phyloP scores from a whole-genome alignment of 2,113 vertebrate species.

The Callipepla californica region DNA sequence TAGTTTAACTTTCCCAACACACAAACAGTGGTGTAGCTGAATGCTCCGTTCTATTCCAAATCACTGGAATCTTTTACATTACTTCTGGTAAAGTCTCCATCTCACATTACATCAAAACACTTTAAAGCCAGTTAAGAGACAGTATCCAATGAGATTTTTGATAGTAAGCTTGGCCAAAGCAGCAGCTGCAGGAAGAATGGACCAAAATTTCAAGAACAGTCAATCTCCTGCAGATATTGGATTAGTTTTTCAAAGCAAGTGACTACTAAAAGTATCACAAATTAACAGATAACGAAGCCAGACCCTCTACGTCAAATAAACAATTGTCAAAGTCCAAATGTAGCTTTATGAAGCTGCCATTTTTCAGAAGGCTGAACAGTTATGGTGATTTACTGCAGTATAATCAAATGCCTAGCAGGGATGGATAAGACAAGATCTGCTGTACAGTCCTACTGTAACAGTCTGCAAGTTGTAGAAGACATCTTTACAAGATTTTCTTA shows the following conservation, averaged over 20 bases:
- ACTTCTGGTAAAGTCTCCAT: neutral
- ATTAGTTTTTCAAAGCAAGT: conserved; percentile 21
- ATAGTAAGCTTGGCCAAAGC: neutral
- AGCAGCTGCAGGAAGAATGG: conserved; percentile 45
- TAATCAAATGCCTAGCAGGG: neutral
- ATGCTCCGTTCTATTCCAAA: neutral
- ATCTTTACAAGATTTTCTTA: neutral
- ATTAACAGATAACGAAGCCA: conserved; percentile 30
- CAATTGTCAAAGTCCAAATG: neutral
- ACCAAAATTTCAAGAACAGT: conserved; percentile 42
- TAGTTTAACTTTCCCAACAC: conserved; percentile 14
- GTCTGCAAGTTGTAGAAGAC: neutral
- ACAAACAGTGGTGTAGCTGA: neutral
- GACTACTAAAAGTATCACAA: conserved; percentile 33
- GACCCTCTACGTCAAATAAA: conserved; percentile 1
- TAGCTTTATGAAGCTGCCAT: neutral
- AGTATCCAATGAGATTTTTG: neutral
- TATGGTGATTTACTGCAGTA: neutral
- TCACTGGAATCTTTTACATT: neutral
- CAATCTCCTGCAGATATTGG: conserved; percentile 2
- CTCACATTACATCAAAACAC: neutral
- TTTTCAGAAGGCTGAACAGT: conserved; percentile 6
- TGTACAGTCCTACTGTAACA: neutral
- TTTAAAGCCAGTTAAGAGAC: neutral
- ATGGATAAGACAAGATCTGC: neutral